Evolutionary conservation across 1,140 invertebrate species (phyloP), one percentile per base, ranked within the genome.

Genomic region (Mizuhopecten yessoensis): DNA sequence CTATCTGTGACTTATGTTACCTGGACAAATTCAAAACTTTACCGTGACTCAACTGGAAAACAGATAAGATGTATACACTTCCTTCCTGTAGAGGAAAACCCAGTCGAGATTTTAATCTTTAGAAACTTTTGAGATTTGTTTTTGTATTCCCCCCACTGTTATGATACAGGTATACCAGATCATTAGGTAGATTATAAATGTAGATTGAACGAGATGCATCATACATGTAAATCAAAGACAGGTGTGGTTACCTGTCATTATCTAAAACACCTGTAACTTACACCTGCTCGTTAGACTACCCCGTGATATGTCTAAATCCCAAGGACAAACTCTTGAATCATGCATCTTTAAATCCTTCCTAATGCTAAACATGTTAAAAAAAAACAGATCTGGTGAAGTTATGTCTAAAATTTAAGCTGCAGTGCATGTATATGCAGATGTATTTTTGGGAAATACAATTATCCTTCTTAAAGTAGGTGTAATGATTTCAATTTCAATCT

Each of bases 81-180:
- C 57, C 57, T 75, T 75, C 57, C 57, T 75, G 23, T 7, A 11
- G 29, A 75, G n/a, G 57, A 75, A 75, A 75, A 75, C 57, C 23
- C 57, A 75, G 57, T 29, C 17, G 11, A 75, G 57, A 75, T 75
- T 75, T 75, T 75, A 75, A 75, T 75, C 57, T 75, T 75, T 75
- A 29, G 23, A 75, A 75, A 75, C 23, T 75, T 75, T n/a, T 0
- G 57, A 75, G 23, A 75, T 75, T 75, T 75, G 57, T 75, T 29
- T 75, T 75, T 75, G 57, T 29, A 75, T 75, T 75, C 5, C 17
- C 23, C 3, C 5, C 3, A n/a, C 20, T 45, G 17, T 13, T 45
- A 17, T 45, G 42, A 45, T 75, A 75, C 23, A n/a, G 57, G 11
- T 3, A n/a, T n/a, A 11, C n/a, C n/a, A 29, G 57, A 75, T 75